A percentile compares a stretch with the other conserved stretches of the same genome.
Conservation (phyloP, 2,888 invertebrate genomes). For the Rhamnusium bicolor region DNA sequence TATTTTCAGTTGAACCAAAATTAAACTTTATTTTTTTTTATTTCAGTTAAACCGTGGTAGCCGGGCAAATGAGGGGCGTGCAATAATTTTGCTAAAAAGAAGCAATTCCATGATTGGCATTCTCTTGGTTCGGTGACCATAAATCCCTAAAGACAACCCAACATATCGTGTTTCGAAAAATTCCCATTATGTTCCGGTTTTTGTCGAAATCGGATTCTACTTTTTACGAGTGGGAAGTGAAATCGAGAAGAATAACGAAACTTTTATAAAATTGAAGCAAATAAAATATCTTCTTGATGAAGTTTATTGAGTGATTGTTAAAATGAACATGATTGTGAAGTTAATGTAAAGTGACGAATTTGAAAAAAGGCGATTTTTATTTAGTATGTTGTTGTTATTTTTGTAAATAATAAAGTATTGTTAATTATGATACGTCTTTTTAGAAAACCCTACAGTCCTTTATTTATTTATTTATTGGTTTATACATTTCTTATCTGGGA, state of each 20-base stretch:
- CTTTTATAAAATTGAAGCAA: not conserved
- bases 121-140: constrained; percentile 53
- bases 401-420: constrained; percentile 64
- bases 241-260: not conserved
- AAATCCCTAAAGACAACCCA: constrained; percentile 36
- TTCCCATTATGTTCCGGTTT: not conserved
- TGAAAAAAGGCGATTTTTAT: constrained; percentile 54
- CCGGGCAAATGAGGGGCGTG: constrained; percentile 58
- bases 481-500: too few species aligned
- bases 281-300: not conserved
- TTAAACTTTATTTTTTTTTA: constrained; percentile 46
- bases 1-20: constrained; percentile 43
- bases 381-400: constrained; percentile 64
- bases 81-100: constrained; percentile 56
- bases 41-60: constrained; percentile 60
- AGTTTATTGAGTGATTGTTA: constrained; percentile 17
- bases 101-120: constrained; percentile 58
- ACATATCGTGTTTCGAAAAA: constrained; percentile 39
- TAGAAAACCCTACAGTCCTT: not conserved
- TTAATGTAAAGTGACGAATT: constrained; percentile 42
- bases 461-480: too few species aligned
- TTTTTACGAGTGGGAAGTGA: constrained; percentile 13
- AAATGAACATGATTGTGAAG: constrained; percentile 42
- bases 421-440: constrained; percentile 55
- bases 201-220: not conserved